Percentiles rank a stretch among this genome's conserved stretches.
Evolutionary conservation across 2,113 vertebrate genomes (phyloP).

Genomic region (Sapajus apella): DNA sequence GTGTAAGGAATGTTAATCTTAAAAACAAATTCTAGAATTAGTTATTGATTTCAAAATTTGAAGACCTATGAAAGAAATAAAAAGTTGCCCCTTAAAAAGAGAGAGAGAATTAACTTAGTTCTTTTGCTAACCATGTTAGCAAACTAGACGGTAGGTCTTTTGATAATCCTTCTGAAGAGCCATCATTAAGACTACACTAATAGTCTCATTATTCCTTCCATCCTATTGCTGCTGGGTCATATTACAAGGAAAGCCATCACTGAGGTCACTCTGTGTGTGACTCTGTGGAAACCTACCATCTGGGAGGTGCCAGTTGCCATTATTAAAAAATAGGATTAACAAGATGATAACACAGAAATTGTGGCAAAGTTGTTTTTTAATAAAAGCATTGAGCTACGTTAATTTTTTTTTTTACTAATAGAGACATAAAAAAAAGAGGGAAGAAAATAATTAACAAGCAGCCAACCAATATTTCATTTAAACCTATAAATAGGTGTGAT

Average conservation of each 20-base stretch:
- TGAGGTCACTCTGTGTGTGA: neutral
- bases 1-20: neutral
- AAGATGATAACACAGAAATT: slow-evolving; percentile 8
- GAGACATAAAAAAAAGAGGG: no score
- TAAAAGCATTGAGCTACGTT: neutral
- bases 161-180: neutral
- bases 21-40: neutral
- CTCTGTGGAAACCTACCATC: neutral
- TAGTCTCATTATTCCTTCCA: neutral
- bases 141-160: neutral
- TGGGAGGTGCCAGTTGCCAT: neutral
- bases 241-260: neutral
- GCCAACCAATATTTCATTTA: no score
- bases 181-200: neutral
- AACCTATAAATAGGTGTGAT: no score
- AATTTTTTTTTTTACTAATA: no score
- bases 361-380: neutral
- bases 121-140: neutral
- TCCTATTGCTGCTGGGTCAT: neutral
- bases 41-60: slow-evolving; percentile 21
- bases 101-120: neutral
- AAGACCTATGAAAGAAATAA: slow-evolving; percentile 5
- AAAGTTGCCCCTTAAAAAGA: neutral
- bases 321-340: slow-evolving; percentile 1
- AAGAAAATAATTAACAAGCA: no score